Evolutionary conservation across 64 coral and sea anemone species (phyloP).

Genomic region (Porites australiensis): DNA sequence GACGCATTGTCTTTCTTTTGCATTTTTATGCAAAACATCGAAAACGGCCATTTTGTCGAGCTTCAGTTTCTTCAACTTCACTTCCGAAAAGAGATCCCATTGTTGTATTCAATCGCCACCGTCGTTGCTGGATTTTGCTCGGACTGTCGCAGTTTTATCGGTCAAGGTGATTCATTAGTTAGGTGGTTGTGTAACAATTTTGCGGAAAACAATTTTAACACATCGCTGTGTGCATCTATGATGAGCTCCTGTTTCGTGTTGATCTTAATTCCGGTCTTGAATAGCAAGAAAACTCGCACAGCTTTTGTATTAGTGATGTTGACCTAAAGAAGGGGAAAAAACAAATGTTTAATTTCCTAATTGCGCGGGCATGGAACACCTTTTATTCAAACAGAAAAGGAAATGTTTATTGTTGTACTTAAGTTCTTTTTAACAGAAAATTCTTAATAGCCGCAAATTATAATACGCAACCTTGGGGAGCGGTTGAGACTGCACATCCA

Average conservation of each 20-base stretch:
- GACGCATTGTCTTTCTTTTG: too few relatives aligned
- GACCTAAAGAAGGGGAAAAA: neutral
- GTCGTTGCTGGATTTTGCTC: neutral
- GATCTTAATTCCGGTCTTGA: conserved; percentile 6
- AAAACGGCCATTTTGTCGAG: too few relatives aligned
- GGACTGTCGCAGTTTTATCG: neutral
- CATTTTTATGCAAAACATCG: too few relatives aligned
- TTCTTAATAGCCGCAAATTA: neutral
- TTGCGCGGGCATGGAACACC: neutral
- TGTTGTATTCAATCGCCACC: neutral
- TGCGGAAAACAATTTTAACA: neutral
- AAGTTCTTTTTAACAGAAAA: neutral
- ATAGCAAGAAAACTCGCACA: neutral
- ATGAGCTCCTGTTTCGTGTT: neutral
- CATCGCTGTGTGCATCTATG: neutral
- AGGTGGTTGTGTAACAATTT: neutral
- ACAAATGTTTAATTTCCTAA: conserved; percentile 33
- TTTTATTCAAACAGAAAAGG: conserved; percentile 34
- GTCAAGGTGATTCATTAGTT: neutral
- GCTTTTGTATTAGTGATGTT: neutral
- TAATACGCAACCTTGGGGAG: neutral
- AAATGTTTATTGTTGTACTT: conserved; percentile 13
- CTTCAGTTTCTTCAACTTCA: neutral
- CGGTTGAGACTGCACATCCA: neutral
- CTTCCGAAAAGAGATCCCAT: neutral